Evolutionary conservation across 1,140 invertebrate genomes (phyloP), one percentile per base, ranked within the genome.

Genomic region (Monomorium pharaonis): DNA sequence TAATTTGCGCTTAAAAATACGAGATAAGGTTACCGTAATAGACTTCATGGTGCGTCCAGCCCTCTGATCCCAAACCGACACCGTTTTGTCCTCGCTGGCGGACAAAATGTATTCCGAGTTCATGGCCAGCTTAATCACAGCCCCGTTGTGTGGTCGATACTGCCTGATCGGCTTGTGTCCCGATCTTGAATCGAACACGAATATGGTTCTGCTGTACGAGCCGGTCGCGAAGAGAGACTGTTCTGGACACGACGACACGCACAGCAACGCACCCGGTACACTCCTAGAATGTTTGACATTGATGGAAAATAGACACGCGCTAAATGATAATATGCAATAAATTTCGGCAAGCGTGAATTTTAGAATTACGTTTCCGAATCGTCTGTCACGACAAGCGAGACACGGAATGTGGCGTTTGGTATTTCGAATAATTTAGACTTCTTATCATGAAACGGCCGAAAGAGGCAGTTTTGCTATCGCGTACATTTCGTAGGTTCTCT

Each of bases 21-120:
- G 2, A 21, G 2, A 18, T 9, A 18, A 76, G 12, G 62, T 90
- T 91, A 94, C 93, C 78, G 67, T 91, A 44, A 93, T 76, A 37
- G 87, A 89, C 70, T 93, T 94, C 81, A 94, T 86, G 7, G 76
- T 88, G 76, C 67, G 86, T 62, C 90, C 58, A 6, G 92, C 89
- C 83, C 93, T 92, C 65, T 92, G 93, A 90, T 95, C 94, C 92
- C 92, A 95, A 63, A 95, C 70, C 27, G 90, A 85, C 2, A 95
- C 89, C 24, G 93, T 94, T 83, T 87, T 93, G 54, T 95, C 94
- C 70, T 95, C 94, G 63, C 94, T 94, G 14, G 92, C 94, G 16
- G 94, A 94, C 14, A 95, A 56, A 70, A 95, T 92, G 47, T 91
- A 94, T 60, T 92, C 63, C 0, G 93, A 91, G 70, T 89, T 92